Conservation (phyloP, 2,888 invertebrate species). For the Oeneis ivallda region DNA sequence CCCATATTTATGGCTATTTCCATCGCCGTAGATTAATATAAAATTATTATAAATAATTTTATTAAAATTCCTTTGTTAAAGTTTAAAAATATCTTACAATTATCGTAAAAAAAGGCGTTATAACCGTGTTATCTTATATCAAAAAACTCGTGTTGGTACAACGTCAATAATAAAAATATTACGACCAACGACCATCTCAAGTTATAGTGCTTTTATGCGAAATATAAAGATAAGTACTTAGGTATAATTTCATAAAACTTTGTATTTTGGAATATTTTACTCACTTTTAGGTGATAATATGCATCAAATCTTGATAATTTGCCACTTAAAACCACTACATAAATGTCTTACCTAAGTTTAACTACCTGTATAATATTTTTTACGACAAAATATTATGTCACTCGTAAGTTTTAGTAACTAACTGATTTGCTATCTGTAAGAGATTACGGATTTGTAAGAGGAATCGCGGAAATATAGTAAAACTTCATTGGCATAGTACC, state of each 20-base stretch:
- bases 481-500: no score
- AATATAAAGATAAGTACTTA: slow-evolving; percentile 5
- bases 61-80: no score
- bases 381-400: no score
- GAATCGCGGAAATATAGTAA: no score
- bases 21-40: not conserved
- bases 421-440: no score
- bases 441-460: no score
- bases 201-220: slow-evolving; percentile 5
- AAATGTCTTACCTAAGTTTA: not conserved
- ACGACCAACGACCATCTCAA: slow-evolving; percentile 7
- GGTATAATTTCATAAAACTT: not conserved
- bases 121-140: slow-evolving; percentile 1
- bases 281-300: slow-evolving; percentile 8
- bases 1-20: no score
- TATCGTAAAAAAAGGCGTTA: not conserved
- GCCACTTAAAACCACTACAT: not conserved
- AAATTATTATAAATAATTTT: not conserved
- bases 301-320: slow-evolving; percentile 4
- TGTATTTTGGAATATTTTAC: slow-evolving; percentile 1
- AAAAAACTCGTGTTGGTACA: slow-evolving; percentile 15
- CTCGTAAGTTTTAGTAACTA: no score
- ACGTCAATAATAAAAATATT: slow-evolving; percentile 27
- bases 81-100: not conserved
- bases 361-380: no score